A percentile compares a stretch with the other conserved stretches of the same genome.
Conservation (phyloP, 2,113 vertebrate genomes). For the Cyprinodon variegatus region DNA sequence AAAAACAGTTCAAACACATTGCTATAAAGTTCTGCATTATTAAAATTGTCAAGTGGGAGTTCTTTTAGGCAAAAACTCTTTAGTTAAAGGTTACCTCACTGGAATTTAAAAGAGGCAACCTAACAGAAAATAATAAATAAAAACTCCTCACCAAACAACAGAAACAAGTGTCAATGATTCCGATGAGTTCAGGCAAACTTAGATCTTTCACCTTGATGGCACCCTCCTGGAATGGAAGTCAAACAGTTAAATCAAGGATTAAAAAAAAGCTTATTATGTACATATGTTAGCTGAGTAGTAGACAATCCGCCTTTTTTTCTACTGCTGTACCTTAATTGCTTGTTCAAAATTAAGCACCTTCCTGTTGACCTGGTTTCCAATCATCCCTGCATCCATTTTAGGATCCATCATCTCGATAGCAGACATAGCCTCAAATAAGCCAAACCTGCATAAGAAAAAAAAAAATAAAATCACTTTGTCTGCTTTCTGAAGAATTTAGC, state of each 20-base stretch:
- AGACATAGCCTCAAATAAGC: constrained; percentile 99
- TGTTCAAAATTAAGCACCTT: constrained; percentile 98
- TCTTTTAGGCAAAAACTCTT: neutral
- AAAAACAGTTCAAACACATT: neutral
- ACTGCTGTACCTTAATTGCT: constrained; percentile 89
- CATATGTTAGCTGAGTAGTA: neutral
- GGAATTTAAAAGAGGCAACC: neutral
- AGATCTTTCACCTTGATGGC: constrained; percentile 96
- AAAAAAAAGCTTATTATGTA: neutral
- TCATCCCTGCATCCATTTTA: constrained; percentile 99
- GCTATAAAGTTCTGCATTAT: neutral
- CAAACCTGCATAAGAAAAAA: constrained; percentile 83
- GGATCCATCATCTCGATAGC: constrained; percentile 99
- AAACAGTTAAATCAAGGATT: neutral
- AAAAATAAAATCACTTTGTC: neutral
- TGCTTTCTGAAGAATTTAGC: neutral
- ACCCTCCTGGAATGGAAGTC: constrained; percentile 81
- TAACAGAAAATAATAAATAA: neutral
- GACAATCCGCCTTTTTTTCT: neutral
- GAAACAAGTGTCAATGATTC: constrained; percentile 98
- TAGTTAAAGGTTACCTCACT: neutral
- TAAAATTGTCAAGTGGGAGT: neutral
- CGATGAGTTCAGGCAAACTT: constrained; percentile 91
- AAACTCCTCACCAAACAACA: constrained; percentile 90
- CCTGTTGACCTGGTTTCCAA: constrained; percentile 98